Conservation (phyloP, 2,113 vertebrate species). For the Rhabdomys dilectus region DNA sequence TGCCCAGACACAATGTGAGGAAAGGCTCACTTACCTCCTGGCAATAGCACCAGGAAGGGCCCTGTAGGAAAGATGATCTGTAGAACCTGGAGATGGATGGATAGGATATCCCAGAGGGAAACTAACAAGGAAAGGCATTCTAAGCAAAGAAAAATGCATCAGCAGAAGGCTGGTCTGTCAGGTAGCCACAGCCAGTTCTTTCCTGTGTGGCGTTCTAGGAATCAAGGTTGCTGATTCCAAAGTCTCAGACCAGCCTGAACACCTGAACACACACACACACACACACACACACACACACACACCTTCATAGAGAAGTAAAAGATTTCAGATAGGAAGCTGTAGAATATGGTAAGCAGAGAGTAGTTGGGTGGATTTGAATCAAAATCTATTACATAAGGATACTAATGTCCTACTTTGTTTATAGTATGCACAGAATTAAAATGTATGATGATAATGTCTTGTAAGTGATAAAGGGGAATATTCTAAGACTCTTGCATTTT, state of each 20-base stretch:
- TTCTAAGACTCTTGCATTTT: slow-evolving; percentile 23
- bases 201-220: background rate
- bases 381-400: slow-evolving; percentile 1
- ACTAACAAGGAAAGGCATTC: background rate
- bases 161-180: background rate
- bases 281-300: no score
- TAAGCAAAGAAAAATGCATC: background rate
- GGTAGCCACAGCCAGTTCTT: background rate
- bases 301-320: slow-evolving; percentile 9
- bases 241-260: background rate
- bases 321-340: background rate
- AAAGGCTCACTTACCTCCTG: slow-evolving; percentile 31
- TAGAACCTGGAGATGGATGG: background rate
- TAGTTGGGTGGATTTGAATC: slow-evolving; percentile 17
- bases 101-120: background rate
- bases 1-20: background rate
- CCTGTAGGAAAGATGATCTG: background rate
- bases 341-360: slow-evolving; percentile 2
- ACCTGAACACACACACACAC: no score
- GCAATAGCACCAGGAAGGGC: background rate
- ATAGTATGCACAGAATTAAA: slow-evolving; percentile 20
- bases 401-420: background rate
- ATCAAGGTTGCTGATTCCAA: background rate
- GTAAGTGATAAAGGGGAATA: background rate
- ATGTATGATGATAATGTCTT: background rate